Evolutionary conservation across 2,888 invertebrate species (phyloP), one percentile per base, ranked within the genome.

Genomic region (Pinctada fucata): DNA sequence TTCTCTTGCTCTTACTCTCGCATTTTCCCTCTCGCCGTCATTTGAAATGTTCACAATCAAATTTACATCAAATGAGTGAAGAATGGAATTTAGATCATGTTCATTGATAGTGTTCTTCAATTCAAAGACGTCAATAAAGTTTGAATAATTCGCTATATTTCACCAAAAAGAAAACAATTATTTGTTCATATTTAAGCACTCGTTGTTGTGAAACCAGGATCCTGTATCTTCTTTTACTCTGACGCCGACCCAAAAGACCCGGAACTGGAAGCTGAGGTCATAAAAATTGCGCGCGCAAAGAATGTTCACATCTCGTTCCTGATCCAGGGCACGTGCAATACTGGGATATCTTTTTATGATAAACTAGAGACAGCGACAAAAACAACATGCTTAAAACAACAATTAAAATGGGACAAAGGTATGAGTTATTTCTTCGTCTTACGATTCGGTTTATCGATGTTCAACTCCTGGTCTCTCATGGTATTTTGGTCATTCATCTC

Each of bases 211-310:
- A 48, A 16, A 1, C 75, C 75, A 2, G 72, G 67, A 31, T 79
- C 79, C 5, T 79, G 79, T 64, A 13, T 79, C 47, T 79, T 79
- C 52, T 71, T 79, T 49, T 80, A 72, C 63, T 70, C 80, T 50
- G 80, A 80, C 66, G 80, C 80, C 3, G 76, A 76, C 47, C 76
- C 80, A 6, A 80, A 80, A 66, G 80, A 80, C 52, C 74, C 76
- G 3, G 71, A 74, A 47, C 49, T 80, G 45, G 64, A 58, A 45
- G 10, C 8, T 2, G 71, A 71, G 2, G 77, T 80, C 3, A n/a
- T 72, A 5, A 65, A 73, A n/a, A 50, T 70, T 31, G 76, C 73
- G 16, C 5, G 63, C 3, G 50, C 51, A 10, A 80, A 80, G 49
- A 52, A 77, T 66, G 47, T 80, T 8, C 76, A 76, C 47, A 64